Evolutionary conservation across 2,888 invertebrate species (phyloP), one percentile per base, ranked within the genome.

Genomic region (Drosophila subsilvestris): DNA sequence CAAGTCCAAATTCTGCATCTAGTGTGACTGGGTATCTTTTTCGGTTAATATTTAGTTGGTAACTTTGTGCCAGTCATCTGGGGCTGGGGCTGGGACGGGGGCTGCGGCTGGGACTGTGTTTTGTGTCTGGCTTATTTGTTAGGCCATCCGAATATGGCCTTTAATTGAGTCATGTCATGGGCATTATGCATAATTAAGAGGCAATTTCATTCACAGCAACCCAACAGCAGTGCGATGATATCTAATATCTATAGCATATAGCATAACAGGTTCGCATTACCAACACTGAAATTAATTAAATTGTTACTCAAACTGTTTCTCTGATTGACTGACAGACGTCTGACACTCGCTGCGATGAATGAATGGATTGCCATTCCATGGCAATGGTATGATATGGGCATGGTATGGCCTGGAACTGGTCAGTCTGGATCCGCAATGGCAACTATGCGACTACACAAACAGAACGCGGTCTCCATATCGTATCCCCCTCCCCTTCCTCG

Each of bases 251-350:
- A 72, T 84, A 74, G 74, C 81, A n/a, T 72, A 74, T 71, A 71
- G 61, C 75, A 74, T 79, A 80, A 88, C 80, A 79, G 89, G 75
- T 76, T 87, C 78, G 69, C 73, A 89, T 88, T 90, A 80, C 84
- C 73, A 66, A 70, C 74, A 70, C 74, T 76, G 76, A 78, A 86
- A 76, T 88, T 89, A 89, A 88, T 89, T 89, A 87, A 89, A 84
- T 79, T 84, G 82, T 89, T 90, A 79, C 82, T 71, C 76, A 73
- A 79, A 76, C 75, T 68, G 80, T 71, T 69, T 37, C 67, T 66
- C 42, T 62, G 68, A 75, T 60, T 61, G 82, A 80, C 82, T 63
- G 78, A 67, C 75, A 74, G 50, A 71, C 68, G 75, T 43, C 55
- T 50, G 74, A 76, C 71, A 71, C 75, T 76, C 65, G 66, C 63